Evolutionary conservation across 2,888 invertebrate species (phyloP), one percentile per base, ranked within the genome.

Genomic region (Tyria jacobaeae): DNA sequence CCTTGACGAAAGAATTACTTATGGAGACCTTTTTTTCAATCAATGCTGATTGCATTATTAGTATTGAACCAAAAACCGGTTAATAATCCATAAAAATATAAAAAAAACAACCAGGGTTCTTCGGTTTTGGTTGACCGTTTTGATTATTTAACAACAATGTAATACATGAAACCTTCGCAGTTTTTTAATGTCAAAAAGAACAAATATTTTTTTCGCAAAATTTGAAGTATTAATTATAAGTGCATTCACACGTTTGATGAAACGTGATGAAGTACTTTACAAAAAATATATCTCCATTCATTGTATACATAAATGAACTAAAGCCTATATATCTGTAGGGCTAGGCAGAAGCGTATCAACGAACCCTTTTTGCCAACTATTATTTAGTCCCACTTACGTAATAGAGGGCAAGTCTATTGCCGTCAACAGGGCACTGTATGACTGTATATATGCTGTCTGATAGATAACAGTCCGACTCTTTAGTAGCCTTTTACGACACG

Each of bases 141-240:
- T 21, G 44, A 5, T 17, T 5, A 44, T 3, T 17, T 4, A 0
- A 21, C 44, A 21, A 21, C 5, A 44, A 44, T 44, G 12, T 17
- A 3, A 37, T 37, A 44, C 21, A 44, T 44, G 5, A 21, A 44
- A 44, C 44, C 41, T 44, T 44, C 44, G 21, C 21, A 44, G 44
- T 44, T 21, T 44, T 44, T 12, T 44, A 1, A 44, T 21, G 21
- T 21, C 27, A 44, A 12, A 44, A 21, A 44, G 12, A 0, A 44
- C 5, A 21, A n/a, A 21, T 44, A 44, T 10, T 44, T 44, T 44
- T 41, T 44, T 21, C 21, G 12, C 21, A 12, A 44, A 44, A 44
- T 44, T 17, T 44, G 21, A 44, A 44, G 44, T 44, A 21, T 44
- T 50, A 31, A 50, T 50, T 10, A 24, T 31, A 50, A 31, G 14